A percentile compares a stretch with the other conserved stretches of the same genome.
phyloP scores from a whole-genome alignment of 2,888 invertebrate species.

The Polietes domitor region DNA sequence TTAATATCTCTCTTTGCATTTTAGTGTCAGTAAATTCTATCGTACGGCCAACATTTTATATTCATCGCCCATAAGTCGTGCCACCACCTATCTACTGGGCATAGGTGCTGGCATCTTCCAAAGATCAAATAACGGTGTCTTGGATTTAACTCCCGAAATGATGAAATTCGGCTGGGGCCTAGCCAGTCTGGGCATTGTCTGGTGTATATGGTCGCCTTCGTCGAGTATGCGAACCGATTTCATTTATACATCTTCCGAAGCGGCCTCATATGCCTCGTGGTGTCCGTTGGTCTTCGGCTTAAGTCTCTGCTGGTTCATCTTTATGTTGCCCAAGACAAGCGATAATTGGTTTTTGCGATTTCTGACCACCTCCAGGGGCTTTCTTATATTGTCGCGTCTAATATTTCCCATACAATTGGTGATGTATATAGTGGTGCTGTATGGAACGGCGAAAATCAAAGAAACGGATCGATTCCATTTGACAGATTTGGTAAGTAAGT shows the following conservation, averaged over 20 bases:
- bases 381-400: constrained; percentile 85
- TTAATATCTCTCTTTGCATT: constrained; percentile 57
- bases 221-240: constrained; percentile 84
- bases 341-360: constrained; percentile 69
- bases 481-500: constrained; percentile 83
- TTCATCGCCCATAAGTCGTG: constrained; percentile 84
- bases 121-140: constrained; percentile 74
- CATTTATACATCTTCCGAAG: constrained; percentile 83
- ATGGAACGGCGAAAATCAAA: constrained; percentile 84
- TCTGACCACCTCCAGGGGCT: constrained; percentile 82
- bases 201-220: constrained; percentile 84
- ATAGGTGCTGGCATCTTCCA: constrained; percentile 84
- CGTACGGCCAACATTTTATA: constrained; percentile 86
- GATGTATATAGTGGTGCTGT: constrained; percentile 86
- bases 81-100: constrained; percentile 86
- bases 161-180: constrained; percentile 77
- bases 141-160: constrained; percentile 80
- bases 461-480: constrained; percentile 84
- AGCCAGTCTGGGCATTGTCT: constrained; percentile 74
- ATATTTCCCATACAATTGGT: constrained; percentile 86
- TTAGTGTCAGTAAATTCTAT: constrained; percentile 86
- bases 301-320: constrained; percentile 85
- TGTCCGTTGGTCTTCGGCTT: constrained; percentile 85
- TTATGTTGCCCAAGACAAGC: constrained; percentile 77
- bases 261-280: constrained; percentile 85